phyloP scores from a whole-genome alignment of 2,113 vertebrate species.

The Laticauda laticaudata region DNA sequence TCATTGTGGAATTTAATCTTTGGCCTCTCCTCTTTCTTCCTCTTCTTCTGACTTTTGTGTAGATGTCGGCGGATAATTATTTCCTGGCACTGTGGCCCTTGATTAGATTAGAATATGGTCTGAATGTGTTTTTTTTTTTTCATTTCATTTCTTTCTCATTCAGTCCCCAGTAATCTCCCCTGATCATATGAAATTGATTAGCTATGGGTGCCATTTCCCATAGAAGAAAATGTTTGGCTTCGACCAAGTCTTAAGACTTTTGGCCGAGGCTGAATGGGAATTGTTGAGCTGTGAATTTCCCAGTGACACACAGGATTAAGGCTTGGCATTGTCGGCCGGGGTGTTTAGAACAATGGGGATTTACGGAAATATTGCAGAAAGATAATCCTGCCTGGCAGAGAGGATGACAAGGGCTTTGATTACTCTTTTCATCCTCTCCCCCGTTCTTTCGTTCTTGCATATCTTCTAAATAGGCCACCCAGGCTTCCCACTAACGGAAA shows the following conservation, averaged over 20 bases:
- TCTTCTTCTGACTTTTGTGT: background rate
- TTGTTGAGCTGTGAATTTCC: constrained; percentile 60
- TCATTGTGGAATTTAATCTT: background rate
- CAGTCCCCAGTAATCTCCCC: background rate
- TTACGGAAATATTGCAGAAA: constrained; percentile 63
- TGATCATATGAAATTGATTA: constrained; percentile 32
- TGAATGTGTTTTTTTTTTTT: background rate
- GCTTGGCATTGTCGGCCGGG: constrained; percentile 36
- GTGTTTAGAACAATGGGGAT: constrained; percentile 46
- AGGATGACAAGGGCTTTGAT: constrained; percentile 2
- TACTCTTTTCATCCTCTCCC: constrained; percentile 9
- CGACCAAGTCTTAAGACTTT: constrained; percentile 36
- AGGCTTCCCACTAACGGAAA: constrained; percentile 1
- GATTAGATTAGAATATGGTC: constrained; percentile 3
- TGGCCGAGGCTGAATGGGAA: constrained; percentile 60
- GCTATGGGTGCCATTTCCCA: constrained; percentile 30
- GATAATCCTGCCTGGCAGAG: constrained; percentile 31
- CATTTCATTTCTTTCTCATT: background rate
- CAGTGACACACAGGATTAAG: constrained; percentile 47
- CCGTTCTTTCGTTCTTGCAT: constrained; percentile 12
- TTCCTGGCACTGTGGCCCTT: constrained; percentile 6
- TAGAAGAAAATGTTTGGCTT: constrained; percentile 34
- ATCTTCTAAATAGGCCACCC: constrained; percentile 32
- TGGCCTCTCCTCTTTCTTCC: background rate
- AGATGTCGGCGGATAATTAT: background rate